These are phyloP conservation scores for Chroicocephalus ridibundus DNA, from an alignment of 2,113 vertebrate species.

Conservation along the genomic window DNA sequence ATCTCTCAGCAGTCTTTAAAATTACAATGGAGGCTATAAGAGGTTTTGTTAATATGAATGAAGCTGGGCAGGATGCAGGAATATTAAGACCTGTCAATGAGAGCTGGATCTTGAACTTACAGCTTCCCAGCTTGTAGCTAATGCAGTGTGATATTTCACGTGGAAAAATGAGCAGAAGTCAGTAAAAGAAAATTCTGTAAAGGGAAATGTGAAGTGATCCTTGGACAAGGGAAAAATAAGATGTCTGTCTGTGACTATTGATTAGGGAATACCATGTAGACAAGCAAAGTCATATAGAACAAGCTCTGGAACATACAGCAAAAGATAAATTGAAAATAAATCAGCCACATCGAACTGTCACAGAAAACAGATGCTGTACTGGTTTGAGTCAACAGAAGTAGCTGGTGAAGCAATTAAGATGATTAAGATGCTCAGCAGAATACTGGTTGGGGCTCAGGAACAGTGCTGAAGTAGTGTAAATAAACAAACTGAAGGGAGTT, in stretches of 20 bases:
- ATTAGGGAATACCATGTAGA: neutral
- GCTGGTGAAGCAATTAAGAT: neutral
- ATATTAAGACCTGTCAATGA: neutral
- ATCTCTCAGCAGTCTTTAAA: constrained; percentile 13
- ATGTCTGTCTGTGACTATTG: neutral
- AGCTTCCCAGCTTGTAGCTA: neutral
- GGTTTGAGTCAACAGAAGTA: constrained; percentile 10
- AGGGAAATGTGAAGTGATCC: neutral
- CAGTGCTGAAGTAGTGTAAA: neutral
- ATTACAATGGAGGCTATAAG: neutral
- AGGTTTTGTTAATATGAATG: constrained; percentile 28
- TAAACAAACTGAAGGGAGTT: neutral
- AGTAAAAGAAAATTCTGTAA: neutral
- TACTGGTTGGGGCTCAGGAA: neutral
- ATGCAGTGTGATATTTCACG: neutral
- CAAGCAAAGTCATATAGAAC: neutral
- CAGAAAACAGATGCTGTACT: neutral
- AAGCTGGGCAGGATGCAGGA: neutral
- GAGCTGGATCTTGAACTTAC: neutral
- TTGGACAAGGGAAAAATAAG: neutral
- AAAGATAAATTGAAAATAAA: constrained; percentile 8
- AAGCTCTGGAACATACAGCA: neutral
- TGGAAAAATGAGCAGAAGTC: neutral
- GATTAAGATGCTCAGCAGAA: neutral
- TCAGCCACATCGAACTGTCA: neutral